Conservation (phyloP, 2,113 vertebrate genomes). For the Orcinus orca region DNA sequence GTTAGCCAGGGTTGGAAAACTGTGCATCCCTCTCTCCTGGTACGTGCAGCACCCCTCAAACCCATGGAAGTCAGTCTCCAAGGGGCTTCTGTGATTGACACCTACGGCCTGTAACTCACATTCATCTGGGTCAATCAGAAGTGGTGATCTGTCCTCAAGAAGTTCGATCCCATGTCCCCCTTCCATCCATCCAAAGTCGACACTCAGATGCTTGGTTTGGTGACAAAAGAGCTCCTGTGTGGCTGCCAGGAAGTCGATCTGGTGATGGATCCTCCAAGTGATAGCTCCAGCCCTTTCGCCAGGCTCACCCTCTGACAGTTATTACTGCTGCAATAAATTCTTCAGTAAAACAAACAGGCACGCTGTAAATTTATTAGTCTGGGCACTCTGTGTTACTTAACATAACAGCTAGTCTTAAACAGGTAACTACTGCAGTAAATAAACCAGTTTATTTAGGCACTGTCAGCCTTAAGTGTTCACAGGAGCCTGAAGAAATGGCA, state of each 20-base stretch:
- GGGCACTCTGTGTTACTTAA: slow-evolving; percentile 91
- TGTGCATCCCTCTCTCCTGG: slow-evolving; percentile 60
- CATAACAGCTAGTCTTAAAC: slow-evolving; percentile 89
- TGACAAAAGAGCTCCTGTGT: slow-evolving; percentile 91
- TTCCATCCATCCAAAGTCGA: slow-evolving; percentile 85
- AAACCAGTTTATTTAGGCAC: slow-evolving; percentile 82
- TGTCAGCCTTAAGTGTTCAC: slow-evolving; percentile 72
- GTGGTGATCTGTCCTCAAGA: slow-evolving; percentile 86
- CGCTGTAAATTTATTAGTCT: slow-evolving; percentile 89
- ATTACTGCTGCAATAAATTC: slow-evolving; percentile 95
- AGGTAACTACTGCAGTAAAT: slow-evolving; percentile 84
- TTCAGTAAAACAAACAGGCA: slow-evolving; percentile 88
- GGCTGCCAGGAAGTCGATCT: slow-evolving; percentile 91
- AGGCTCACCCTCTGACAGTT: slow-evolving; percentile 91
- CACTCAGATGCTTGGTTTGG: slow-evolving; percentile 87
- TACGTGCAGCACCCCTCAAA: background rate
- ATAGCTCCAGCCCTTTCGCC: slow-evolving; percentile 89
- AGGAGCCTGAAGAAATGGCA: background rate
- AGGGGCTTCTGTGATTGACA: slow-evolving; percentile 69
- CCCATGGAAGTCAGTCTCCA: slow-evolving; percentile 53
- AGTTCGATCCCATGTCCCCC: slow-evolving; percentile 86
- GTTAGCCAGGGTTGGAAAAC: background rate
- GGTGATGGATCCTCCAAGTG: slow-evolving; percentile 89
- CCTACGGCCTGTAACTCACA: slow-evolving; percentile 80
- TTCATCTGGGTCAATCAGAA: slow-evolving; percentile 86